Conservation (phyloP, 2,888 invertebrate genomes). For the Andricus quercusramuli region DNA sequence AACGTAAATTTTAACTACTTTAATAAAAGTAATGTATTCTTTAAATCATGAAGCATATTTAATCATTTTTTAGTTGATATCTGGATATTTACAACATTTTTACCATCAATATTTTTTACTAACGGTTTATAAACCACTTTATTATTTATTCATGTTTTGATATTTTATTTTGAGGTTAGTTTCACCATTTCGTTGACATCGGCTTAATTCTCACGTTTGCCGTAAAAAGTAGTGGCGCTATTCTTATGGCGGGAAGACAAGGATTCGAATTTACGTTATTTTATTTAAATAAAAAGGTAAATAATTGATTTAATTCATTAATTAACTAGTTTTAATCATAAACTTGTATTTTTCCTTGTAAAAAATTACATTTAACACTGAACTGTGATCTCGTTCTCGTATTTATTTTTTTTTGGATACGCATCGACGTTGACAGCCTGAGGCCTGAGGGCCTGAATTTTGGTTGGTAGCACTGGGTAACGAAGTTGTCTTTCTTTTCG, state of each 20-base stretch:
- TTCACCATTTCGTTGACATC: neutral
- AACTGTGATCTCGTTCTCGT: neutral
- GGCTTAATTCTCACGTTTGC: neutral
- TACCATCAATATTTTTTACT: neutral
- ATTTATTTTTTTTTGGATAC: neutral
- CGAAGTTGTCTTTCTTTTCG: conserved; percentile 31
- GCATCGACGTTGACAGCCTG: neutral
- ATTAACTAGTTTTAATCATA: neutral
- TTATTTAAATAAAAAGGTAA: neutral
- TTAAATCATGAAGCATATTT: neutral
- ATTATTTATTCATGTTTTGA: neutral
- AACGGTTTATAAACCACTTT: neutral
- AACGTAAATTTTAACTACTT: neutral
- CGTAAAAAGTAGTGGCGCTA: neutral
- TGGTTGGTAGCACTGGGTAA: neutral
- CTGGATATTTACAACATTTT: neutral
- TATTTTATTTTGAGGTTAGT: conserved; percentile 17
- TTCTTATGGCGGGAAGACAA: neutral
- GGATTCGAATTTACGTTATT: neutral
- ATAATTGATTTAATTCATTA: neutral
- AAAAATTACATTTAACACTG: neutral
- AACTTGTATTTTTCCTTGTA: neutral
- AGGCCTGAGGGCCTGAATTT: neutral
- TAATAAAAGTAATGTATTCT: neutral
- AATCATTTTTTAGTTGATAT: neutral